Evolutionary conservation across 2,888 invertebrate genomes (phyloP), one percentile per base, ranked within the genome.

Genomic region (Drosophila setosimentum): DNA sequence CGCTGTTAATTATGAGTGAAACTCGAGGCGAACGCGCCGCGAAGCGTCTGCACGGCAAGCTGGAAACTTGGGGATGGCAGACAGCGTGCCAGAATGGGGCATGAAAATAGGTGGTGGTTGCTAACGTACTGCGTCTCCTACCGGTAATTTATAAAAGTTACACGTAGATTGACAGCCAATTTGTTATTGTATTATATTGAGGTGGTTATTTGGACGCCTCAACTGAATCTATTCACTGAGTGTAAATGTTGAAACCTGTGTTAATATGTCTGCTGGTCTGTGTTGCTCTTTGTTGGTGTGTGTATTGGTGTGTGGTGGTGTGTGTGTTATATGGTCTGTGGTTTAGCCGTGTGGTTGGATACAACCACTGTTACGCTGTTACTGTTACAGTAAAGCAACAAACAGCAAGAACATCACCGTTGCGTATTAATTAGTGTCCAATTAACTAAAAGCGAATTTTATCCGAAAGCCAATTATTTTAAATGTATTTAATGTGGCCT

Each of bases 121-220:
- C 45, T 16, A 45, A 24, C 45, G 16, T 24, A 24, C 45, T 45
- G 16, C 45, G 16, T 45, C 45, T 45, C 24, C 68, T 61, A 62
- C 68, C 89, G 78, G 63, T 85, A 86, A 90, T 88, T 88, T 88
- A 87, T 90, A 87, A 88, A 90, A 87, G 89, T 90, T 89, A 90
- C 89, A 88, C 78, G 87, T 90, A 88, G 87, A 87, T 90, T 87
- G 87, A 88, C 89, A 87, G 87, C 81, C 90, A 90, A 87, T 87
- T 87, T 90, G 86, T 90, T 90, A 76, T 76, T 78, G 76, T 81
- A 68, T 82, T 80, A 80, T 80, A 72, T 70, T 78, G 67, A 63
- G 87, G 80, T 61, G 83, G 66, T 78, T 84, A 82, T 87, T 81
- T 66, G 77, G 66, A 50, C 40, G 57, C 60, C 76, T 13, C 68